A percentile compares a stretch with the other conserved stretches of the same genome.
These are phyloP conservation scores for Archips xylosteana DNA, from an alignment of 2,888 invertebrate genomes.

Conservation along the genomic window DNA sequence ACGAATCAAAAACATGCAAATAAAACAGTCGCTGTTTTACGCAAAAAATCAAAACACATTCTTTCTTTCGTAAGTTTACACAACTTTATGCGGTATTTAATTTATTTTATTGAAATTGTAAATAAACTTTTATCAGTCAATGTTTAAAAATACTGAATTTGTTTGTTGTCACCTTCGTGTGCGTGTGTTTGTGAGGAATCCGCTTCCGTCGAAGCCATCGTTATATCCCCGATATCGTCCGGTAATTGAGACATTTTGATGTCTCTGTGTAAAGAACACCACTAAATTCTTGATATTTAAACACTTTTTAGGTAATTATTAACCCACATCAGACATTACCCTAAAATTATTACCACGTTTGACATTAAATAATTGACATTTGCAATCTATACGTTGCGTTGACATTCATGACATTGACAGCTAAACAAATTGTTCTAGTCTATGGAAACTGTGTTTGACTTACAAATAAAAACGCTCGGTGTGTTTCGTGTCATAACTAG, in stretches of 20 bases:
- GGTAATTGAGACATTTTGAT: conserved; percentile 57
- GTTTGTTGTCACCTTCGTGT: conserved; percentile 68
- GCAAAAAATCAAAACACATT: no score
- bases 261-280: not conserved
- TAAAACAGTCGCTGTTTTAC: no score
- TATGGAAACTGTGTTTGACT: not conserved
- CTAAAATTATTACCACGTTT: conserved; percentile 5
- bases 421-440: not conserved
- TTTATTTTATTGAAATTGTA: not conserved
- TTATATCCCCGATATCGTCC: conserved; percentile 70
- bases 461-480: not conserved
- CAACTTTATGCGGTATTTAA: no score
- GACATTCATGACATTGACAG: conserved; percentile 1
- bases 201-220: conserved; percentile 71
- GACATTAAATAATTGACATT: not conserved
- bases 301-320: not conserved
- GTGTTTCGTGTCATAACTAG: not conserved
- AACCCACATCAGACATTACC: not conserved
- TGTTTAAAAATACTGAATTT: conserved; percentile 9
- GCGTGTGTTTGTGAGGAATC: conserved; percentile 76
- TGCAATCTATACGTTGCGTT: not conserved
- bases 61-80: no score
- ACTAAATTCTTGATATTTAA: not conserved
- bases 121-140: not conserved
- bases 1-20: no score